These are phyloP conservation scores for Loripinus fragilis DNA, from an alignment of 2,888 invertebrate species.

Conservation along the genomic window DNA sequence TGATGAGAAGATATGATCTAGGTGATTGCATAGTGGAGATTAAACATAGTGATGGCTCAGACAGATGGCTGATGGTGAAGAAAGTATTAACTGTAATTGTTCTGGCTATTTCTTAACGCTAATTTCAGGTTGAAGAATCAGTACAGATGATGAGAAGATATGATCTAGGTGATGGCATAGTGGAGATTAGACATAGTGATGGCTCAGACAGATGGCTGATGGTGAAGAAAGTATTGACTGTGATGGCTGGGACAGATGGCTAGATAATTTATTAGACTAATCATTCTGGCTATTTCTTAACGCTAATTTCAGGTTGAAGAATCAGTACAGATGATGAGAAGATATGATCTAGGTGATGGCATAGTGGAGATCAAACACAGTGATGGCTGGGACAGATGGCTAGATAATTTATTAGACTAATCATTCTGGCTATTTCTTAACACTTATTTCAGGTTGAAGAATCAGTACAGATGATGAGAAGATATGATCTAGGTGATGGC, in stretches of 20 bases:
- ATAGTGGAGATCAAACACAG: conserved; percentile 77
- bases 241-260: too few relatives aligned
- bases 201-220: too few relatives aligned
- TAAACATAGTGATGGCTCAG: too few relatives aligned
- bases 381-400: conserved; percentile 74
- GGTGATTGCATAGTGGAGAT: too few relatives aligned
- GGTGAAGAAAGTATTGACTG: conserved; percentile 74
- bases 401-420: too few relatives aligned
- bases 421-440: too few relatives aligned
- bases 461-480: conserved; percentile 66
- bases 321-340: conserved; percentile 66
- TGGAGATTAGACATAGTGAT: conserved; percentile 79
- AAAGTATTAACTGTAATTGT: too few relatives aligned
- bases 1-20: too few relatives aligned
- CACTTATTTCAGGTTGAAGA: conserved; percentile 73
- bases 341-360: conserved; percentile 74
- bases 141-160: conserved; percentile 71
- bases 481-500: conserved; percentile 74
- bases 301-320: conserved; percentile 74
- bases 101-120: too few relatives aligned
- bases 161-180: conserved; percentile 74
- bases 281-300: too few relatives aligned
- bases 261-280: too few relatives aligned
- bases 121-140: conserved; percentile 75
- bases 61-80: too few relatives aligned